Evolutionary conservation across 2,888 invertebrate species (phyloP), one percentile per base, ranked within the genome.

Genomic region (Troglohyphantes excavatus): DNA sequence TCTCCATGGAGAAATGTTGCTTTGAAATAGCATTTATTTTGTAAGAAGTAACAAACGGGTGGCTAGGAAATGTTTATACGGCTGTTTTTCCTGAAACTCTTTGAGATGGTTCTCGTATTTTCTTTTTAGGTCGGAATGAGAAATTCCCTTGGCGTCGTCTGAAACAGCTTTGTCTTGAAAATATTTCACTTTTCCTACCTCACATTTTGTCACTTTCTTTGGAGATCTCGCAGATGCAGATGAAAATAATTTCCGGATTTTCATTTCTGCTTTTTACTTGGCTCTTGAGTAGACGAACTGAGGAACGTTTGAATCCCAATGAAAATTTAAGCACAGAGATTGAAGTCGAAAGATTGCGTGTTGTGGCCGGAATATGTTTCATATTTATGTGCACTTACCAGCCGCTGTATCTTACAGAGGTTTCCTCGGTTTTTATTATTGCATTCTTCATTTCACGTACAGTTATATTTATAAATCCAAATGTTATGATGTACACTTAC

Each of bases 101-200:
- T 19, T 19, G 65, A 65, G 63, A 78, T 78, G 43, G 39, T 65
- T 26, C 7, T 53, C 9, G n/a, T 65, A 65, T 65, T 78, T 78
- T 78, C 78, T 78, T 65, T 65, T 53, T 68, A 29, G 43, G 33
- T 21, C 3, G 26, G 78, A 65, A 78, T 78, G 78, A 78, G 78
- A 78, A 78, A 43, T 78, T 78, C 78, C 78, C 78, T 21, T 65
- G 78, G 65, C 78, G 78, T 39, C 78, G 78, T 39, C 65, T 65
- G 39, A 33, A 78, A 43, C 43, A 65, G 63, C 78, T 78, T 78
- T 78, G 63, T 78, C 43, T 43, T 78, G 17, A 78, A 78, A 33
- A 65, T 65, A 65, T 65, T 65, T 78, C 65, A 43, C 21, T 43
- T 65, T 26, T 78, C 29, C 21, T 19, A 26, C 23, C 3, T 17